These are phyloP conservation scores for Cephus runcator DNA, from an alignment of 2,888 invertebrate genomes.

Conservation along the genomic window DNA sequence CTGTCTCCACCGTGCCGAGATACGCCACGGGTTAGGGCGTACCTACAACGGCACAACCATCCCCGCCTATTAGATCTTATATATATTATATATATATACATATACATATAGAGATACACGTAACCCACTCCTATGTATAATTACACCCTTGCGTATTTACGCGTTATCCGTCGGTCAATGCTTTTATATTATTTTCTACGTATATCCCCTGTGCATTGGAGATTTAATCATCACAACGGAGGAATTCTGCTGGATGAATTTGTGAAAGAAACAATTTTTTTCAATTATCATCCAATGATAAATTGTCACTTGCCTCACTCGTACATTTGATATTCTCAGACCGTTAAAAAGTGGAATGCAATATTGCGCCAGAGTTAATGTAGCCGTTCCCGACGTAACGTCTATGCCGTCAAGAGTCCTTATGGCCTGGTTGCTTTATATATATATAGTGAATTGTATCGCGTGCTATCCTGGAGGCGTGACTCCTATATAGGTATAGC, in stretches of 20 bases:
- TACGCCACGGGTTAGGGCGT: constrained; percentile 55
- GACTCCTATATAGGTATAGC: constrained; percentile 2
- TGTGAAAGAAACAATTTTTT: background rate
- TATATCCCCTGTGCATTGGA: background rate
- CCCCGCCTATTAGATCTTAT: background rate
- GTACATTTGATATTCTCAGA: constrained; percentile 23
- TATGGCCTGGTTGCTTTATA: background rate
- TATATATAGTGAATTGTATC: background rate
- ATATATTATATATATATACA: constrained; percentile 26
- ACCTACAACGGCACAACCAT: constrained; percentile 34
- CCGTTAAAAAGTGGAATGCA: constrained; percentile 39
- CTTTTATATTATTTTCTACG: background rate
- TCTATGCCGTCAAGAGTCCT: background rate
- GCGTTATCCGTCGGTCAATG: background rate
- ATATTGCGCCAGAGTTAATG: constrained; percentile 41
- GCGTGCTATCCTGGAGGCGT: background rate
- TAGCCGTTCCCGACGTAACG: constrained; percentile 26
- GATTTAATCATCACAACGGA: background rate
- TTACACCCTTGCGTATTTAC: background rate
- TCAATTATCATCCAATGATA: background rate
- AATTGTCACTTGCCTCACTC: background rate
- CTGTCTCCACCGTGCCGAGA: constrained; percentile 60
- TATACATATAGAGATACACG: constrained; percentile 17
- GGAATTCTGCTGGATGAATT: background rate
- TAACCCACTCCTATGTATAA: background rate